Evolutionary conservation across 2,888 invertebrate genomes (phyloP).

Genomic region (Drosophila merina): DNA sequence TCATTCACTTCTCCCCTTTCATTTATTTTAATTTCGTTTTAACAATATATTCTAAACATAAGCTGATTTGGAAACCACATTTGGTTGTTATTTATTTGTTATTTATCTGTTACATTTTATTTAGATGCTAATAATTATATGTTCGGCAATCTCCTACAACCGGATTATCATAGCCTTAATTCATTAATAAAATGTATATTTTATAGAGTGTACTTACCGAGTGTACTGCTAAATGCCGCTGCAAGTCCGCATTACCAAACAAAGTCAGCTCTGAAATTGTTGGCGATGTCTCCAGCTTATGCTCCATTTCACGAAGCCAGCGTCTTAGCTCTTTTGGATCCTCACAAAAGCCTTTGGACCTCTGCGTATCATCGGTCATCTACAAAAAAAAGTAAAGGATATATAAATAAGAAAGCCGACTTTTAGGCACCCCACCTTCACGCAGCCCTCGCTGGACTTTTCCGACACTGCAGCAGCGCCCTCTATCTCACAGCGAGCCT

Average conservation of each 20-base stretch:
- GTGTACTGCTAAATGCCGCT: slow-evolving; percentile 91
- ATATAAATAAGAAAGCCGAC: neutral
- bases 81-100: neutral
- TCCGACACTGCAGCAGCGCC: slow-evolving; percentile 70
- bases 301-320: slow-evolving; percentile 95
- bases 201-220: slow-evolving; percentile 87
- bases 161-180: neutral
- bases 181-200: too few species aligned
- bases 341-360: slow-evolving; percentile 78
- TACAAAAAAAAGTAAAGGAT: slow-evolving; percentile 39
- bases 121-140: neutral
- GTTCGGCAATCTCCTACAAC: too few species aligned
- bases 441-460: slow-evolving; percentile 69
- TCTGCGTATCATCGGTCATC: slow-evolving; percentile 80
- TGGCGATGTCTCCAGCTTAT: slow-evolving; percentile 88
- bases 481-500: slow-evolving; percentile 84
- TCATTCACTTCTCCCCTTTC: neutral
- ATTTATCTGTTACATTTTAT: neutral
- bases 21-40: neutral
- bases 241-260: slow-evolving; percentile 90
- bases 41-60: too few species aligned
- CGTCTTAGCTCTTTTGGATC: slow-evolving; percentile 87
- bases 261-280: slow-evolving; percentile 89
- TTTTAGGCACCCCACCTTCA: slow-evolving; percentile 78
- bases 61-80: neutral